These are phyloP conservation scores for Gouania willdenowi DNA, from an alignment of 2,797 vertebrate genomes.

Conservation along the genomic window DNA sequence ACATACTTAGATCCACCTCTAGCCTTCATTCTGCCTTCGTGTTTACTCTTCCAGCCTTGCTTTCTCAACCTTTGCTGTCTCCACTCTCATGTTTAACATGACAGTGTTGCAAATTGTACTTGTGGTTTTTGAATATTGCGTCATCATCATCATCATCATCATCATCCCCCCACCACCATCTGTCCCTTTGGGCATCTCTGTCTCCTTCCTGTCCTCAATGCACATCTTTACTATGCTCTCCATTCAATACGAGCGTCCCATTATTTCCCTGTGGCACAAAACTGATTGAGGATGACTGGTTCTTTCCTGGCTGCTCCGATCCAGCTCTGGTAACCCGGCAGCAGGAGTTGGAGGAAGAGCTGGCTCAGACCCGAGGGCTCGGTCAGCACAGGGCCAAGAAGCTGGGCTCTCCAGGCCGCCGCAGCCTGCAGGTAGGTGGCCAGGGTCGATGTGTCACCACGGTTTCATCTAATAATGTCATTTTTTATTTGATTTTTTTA, in stretches of 20 bases:
- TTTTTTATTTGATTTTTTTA: no score
- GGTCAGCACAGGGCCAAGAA: constrained; percentile 77
- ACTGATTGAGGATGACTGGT: constrained; percentile 99
- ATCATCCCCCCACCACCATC: constrained; percentile 9
- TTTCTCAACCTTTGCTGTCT: constrained; percentile 10
- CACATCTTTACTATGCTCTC: constrained; percentile 35
- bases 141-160: constrained; percentile 3
- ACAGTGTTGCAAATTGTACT: constrained; percentile 12
- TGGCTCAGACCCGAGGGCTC: constrained; percentile 79
- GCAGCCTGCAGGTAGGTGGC: constrained; percentile 80
- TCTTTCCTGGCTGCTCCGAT: constrained; percentile 99
- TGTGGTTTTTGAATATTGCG: constrained; percentile 28
- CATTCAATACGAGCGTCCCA: constrained; percentile 33
- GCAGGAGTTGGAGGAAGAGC: constrained; percentile 95
- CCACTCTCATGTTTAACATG: constrained; percentile 9
- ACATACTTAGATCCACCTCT: constrained; percentile 6
- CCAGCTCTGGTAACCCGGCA: constrained; percentile 91
- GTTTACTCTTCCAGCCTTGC: constrained; percentile 37
- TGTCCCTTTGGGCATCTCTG: constrained; percentile 8
- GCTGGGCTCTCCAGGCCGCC: constrained; percentile 59
- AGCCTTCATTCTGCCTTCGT: constrained; percentile 11
- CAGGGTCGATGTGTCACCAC: no score
- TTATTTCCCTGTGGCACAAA: constrained; percentile 92
- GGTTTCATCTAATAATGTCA: no score
- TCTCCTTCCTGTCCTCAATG: constrained; percentile 6